Evolutionary conservation across 2,797 vertebrate genomes (phyloP).

Genomic region (Cichlasoma orientale): DNA sequence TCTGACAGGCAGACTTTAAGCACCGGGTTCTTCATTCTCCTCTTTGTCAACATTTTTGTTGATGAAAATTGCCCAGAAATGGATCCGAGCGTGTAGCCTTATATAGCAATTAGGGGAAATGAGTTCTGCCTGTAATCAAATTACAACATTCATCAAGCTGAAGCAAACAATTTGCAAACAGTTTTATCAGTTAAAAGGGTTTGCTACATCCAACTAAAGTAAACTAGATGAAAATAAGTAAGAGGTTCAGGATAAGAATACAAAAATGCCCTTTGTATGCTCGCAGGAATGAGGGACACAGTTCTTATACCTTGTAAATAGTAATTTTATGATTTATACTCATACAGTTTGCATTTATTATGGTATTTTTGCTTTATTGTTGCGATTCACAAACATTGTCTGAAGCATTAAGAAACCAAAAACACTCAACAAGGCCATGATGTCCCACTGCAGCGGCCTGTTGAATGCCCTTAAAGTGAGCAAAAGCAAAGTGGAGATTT

Average conservation of each 20-base stretch:
- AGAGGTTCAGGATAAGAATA: background rate
- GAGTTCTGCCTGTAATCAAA: background rate
- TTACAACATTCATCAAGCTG: background rate
- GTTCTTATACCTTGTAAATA: background rate
- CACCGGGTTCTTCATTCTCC: background rate
- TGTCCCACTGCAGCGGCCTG: background rate
- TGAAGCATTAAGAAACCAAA: background rate
- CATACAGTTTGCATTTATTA: background rate
- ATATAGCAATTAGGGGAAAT: background rate
- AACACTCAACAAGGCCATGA: background rate
- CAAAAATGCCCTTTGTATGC: background rate
- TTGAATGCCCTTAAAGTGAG: background rate
- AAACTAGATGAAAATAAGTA: background rate
- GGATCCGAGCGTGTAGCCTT: fast-evolving
- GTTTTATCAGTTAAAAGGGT: background rate
- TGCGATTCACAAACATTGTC: background rate
- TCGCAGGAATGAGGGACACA: background rate
- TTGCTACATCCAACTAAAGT: background rate
- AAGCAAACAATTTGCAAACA: background rate
- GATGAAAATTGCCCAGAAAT: background rate
- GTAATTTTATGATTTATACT: background rate
- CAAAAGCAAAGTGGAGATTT: background rate
- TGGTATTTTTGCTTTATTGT: background rate
- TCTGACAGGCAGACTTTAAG: background rate
- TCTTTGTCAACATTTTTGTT: background rate